A percentile compares a stretch with the other conserved stretches of the same genome.
Conservation (phyloP, 2,113 vertebrate genomes). For the Varanus salvator region DNA sequence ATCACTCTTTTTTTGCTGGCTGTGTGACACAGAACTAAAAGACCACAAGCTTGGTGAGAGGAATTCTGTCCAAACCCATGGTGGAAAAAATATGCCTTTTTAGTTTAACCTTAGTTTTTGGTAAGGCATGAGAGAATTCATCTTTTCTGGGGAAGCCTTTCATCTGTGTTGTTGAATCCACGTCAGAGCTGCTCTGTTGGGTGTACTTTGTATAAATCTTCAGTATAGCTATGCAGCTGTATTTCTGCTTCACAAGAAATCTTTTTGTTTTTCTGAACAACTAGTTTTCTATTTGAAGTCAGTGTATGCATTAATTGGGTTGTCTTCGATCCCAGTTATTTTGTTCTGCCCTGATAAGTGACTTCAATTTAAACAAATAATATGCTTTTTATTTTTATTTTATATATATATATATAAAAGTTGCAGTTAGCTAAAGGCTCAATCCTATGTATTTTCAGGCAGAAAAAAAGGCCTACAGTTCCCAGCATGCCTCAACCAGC, state of each 20-base stretch:
- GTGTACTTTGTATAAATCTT: background rate
- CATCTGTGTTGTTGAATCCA: background rate
- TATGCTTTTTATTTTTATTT: no score
- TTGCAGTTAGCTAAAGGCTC: background rate
- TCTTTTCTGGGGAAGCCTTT: background rate
- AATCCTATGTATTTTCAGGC: no score
- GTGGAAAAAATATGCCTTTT: background rate
- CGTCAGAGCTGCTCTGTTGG: background rate
- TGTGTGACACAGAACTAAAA: background rate
- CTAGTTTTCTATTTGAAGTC: background rate
- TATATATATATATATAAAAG: background rate
- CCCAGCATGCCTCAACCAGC: no score
- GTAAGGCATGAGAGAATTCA: background rate
- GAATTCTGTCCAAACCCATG: background rate
- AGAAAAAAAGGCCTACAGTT: no score
- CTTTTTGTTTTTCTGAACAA: background rate
- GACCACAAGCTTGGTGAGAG: background rate
- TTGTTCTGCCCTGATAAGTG: background rate
- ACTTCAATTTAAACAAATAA: background rate
- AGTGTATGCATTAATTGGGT: background rate
- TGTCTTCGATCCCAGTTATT: background rate
- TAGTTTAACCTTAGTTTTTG: background rate
- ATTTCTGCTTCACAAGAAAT: background rate
- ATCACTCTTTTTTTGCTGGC: background rate
- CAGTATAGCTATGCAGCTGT: background rate